phyloP scores from a whole-genome alignment of 2,797 vertebrate species.

The Remorina albescens region DNA sequence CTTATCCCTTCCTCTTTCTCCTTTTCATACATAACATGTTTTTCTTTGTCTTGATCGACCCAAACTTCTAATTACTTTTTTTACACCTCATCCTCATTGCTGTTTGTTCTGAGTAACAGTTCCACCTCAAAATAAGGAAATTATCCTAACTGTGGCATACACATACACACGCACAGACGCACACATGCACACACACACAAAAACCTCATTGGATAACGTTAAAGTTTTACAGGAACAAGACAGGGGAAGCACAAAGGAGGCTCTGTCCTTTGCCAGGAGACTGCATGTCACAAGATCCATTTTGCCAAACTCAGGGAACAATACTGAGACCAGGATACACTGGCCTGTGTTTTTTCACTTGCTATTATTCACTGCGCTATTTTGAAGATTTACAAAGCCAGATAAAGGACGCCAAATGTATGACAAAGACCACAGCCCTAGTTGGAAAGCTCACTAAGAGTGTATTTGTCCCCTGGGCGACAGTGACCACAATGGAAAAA shows the following conservation, averaged over 20 bases:
- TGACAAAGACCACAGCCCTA: constrained; percentile 58
- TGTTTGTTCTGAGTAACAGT: constrained; percentile 47
- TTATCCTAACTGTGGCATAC: constrained; percentile 34
- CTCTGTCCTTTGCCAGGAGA: constrained; percentile 80
- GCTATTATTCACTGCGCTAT: too few relatives aligned
- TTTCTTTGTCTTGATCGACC: constrained; percentile 70
- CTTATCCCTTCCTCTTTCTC: constrained; percentile 38
- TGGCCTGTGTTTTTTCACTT: constrained; percentile 69
- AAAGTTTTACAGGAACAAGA: constrained; percentile 78
- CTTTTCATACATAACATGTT: constrained; percentile 63
- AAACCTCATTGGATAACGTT: constrained; percentile 63
- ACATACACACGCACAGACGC: too few relatives aligned
- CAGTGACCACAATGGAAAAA: constrained; percentile 52
- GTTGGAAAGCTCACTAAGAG: constrained; percentile 66
- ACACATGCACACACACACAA: too few relatives aligned
- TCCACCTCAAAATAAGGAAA: constrained; percentile 57
- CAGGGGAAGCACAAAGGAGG: constrained; percentile 77
- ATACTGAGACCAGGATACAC: constrained; percentile 78
- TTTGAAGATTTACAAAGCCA: constrained; percentile 80
- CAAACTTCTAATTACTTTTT: constrained; percentile 30
- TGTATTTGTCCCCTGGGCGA: constrained; percentile 70
- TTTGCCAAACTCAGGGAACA: constrained; percentile 79
- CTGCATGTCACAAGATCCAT: constrained; percentile 84
- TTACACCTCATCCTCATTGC: constrained; percentile 14
- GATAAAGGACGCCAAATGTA: constrained; percentile 77